Base-by-base conservation (phyloP, 2,888 invertebrate species). In the Ennomos fuscantarius region DNA sequence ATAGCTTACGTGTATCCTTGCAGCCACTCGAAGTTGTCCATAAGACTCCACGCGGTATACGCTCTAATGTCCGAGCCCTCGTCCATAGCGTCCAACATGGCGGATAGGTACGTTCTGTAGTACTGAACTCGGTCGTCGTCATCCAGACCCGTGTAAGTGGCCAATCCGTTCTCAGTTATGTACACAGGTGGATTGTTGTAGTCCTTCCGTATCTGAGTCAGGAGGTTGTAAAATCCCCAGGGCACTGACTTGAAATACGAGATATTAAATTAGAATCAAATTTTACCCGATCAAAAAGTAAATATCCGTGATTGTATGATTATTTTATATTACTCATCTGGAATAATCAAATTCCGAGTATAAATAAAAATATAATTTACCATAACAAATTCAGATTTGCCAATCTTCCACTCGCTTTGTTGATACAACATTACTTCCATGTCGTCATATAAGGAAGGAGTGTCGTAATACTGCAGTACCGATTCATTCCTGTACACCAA, bases 11-110 rank as follows among this genome's bases (percentile, higher is more conserved):
- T 81, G 70, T 93, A 95, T 39, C 94, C 94, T 39, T 74, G 67
- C 36, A 80, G 70, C 94, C 94, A 95, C 73, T 95, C 94, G 68
- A 94, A 94, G 70, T 94, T 94, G 68, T 95, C 95, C 81, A 94
- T 84, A 0, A 95, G 78, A 49, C 93, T 93, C 94, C 95, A 94
- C 3, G 91, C 91, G 0, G 93, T 88, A 75, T 94, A 95, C 0
- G 89, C 93, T 41, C 66, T 70, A 1, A 93, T 69, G 49, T 92
- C 77, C 9, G 85, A 87, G 0, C 87, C 88, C 15, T 91, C 88
- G 8, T 86, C 82, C 0, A 92, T 76, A 1, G 93, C 91, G 40
- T 89, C 81, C 52, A 92, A 59, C 68, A 93, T 65, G 41, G 87
- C 87, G 5, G 73, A 63, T 13, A 93, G 66, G 60, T 93, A 89